Percentiles rank a stretch among this genome's conserved stretches.
These are phyloP conservation scores for Pachycephus smyrnensis DNA, from an alignment of 2,888 invertebrate genomes.

Conservation along the genomic window DNA sequence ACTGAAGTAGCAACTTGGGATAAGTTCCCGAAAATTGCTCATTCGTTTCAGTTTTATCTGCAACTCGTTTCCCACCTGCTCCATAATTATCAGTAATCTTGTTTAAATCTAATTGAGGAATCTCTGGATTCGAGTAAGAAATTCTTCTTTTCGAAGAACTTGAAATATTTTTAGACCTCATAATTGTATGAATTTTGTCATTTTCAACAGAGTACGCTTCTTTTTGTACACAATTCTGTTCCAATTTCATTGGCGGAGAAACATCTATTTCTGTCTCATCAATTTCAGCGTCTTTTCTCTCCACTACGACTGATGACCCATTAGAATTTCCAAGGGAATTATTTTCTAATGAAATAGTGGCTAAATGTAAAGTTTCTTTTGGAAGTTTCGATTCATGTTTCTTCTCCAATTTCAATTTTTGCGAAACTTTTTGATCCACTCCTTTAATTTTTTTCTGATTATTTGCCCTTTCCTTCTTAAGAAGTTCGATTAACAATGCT, in stretches of 20 bases:
- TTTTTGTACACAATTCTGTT: background rate
- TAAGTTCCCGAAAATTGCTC: background rate
- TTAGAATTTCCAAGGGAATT: background rate
- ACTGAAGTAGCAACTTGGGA: background rate
- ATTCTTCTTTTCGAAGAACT: background rate
- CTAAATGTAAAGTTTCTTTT: background rate
- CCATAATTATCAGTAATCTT: background rate
- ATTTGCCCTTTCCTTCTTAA: slow-evolving; percentile 36
- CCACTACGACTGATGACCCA: background rate
- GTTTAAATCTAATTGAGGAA: background rate
- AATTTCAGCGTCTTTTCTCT: background rate
- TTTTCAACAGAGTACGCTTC: background rate
- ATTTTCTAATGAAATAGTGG: background rate
- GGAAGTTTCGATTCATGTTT: background rate
- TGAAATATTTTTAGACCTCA: background rate
- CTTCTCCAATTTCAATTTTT: background rate
- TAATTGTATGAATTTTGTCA: background rate
- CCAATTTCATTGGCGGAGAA: background rate
- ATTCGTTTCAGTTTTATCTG: background rate
- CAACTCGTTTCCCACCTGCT: background rate
- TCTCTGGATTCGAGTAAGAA: background rate
- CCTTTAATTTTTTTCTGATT: background rate
- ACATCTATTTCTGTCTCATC: background rate
- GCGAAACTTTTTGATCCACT: background rate
- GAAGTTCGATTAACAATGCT: slow-evolving; percentile 43